phyloP scores from a whole-genome alignment of 2,113 vertebrate species.

The Oryzias curvinotus region DNA sequence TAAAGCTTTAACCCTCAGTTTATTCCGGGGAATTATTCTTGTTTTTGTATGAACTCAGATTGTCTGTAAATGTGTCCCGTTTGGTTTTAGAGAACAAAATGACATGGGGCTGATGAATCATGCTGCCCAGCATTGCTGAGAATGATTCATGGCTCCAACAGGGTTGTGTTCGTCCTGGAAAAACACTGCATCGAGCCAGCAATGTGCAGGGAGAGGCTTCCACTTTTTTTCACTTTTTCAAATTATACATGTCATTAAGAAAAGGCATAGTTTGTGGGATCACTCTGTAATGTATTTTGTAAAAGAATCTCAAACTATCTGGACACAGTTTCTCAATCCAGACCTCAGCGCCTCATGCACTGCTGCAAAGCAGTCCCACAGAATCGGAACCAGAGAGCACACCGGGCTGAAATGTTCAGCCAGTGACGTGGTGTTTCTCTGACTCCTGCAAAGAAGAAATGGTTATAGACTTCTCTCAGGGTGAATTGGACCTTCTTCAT shows the following conservation, averaged over 20 bases:
- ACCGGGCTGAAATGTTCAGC: conserved; percentile 40
- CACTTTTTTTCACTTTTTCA: background rate
- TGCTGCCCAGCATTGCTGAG: conserved; percentile 41
- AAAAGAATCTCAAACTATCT: background rate
- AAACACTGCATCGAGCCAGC: conserved; percentile 20
- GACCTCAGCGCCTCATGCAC: conserved; percentile 25
- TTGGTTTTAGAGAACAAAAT: conserved; percentile 41
- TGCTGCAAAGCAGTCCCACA: conserved; percentile 47
- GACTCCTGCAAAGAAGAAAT: conserved; percentile 24
- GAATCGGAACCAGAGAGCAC: conserved; percentile 49
- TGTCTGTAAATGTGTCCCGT: conserved; percentile 31
- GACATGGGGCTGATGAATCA: conserved; percentile 66
- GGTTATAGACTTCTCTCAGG: conserved; percentile 20
- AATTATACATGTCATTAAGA: background rate
- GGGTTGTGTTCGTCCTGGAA: conserved; percentile 31
- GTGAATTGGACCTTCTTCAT: conserved; percentile 23
- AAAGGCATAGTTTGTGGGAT: background rate
- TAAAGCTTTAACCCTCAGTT: conserved; percentile 38
- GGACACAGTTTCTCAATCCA: conserved; percentile 13
- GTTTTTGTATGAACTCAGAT: conserved; percentile 19
- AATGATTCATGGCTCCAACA: conserved; percentile 58
- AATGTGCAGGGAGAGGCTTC: conserved; percentile 6
- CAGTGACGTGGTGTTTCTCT: conserved; percentile 8
- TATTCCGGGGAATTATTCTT: conserved; percentile 2
- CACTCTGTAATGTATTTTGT: background rate